Percentiles rank a stretch among this genome's conserved stretches.
These are phyloP conservation scores for Pangasius sanitwongsei DNA, from an alignment of 2,797 vertebrate genomes.

Conservation along the genomic window DNA sequence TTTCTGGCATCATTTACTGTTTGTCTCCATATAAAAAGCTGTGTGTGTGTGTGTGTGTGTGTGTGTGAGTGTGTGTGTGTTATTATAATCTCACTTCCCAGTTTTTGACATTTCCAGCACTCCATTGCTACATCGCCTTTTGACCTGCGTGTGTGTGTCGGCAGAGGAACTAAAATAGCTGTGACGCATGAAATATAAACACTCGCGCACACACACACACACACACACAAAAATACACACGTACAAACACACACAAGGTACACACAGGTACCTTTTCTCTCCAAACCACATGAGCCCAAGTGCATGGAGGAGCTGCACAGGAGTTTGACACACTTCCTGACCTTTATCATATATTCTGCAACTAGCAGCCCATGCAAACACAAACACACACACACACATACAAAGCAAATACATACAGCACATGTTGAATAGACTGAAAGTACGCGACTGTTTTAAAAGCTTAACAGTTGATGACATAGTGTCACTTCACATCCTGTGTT, in stretches of 20 bases:
- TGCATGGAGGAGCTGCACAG: no score
- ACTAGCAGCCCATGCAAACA: no score
- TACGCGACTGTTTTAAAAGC: background rate
- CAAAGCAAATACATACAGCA: background rate
- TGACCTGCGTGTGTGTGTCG: background rate
- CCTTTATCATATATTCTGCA: no score
- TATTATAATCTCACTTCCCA: background rate
- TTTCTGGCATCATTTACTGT: background rate
- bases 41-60: background rate
- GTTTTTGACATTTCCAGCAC: background rate
- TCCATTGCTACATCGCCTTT: conserved; percentile 6
- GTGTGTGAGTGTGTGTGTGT: background rate
- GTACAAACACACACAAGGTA: background rate
- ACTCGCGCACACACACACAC: background rate
- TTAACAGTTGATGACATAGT: background rate
- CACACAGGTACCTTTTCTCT: background rate
- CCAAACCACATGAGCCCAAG: background rate
- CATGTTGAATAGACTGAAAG: background rate
- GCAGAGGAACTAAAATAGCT: background rate
- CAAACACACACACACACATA: background rate
- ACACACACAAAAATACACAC: background rate
- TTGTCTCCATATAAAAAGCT: background rate
- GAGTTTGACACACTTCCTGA: no score
- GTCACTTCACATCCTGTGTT: background rate
- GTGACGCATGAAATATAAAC: background rate